A percentile compares a stretch with the other conserved stretches of the same genome.
Conservation (phyloP, 2,888 invertebrate species). For the Timandra comae region DNA sequence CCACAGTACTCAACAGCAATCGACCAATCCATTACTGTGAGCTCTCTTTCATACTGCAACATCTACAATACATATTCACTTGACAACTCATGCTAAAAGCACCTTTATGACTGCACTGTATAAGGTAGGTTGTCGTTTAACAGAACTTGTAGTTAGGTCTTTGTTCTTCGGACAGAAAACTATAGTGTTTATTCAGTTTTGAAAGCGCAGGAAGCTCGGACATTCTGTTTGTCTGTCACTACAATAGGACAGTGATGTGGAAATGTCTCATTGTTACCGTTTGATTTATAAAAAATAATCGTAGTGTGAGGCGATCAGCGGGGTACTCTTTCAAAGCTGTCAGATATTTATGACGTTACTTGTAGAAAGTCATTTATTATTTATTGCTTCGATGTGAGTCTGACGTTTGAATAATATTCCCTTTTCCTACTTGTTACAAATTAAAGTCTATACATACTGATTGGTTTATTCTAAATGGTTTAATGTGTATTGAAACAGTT, state of each 20-base stretch:
- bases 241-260: slow-evolving; percentile 43
- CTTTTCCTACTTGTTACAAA: no score
- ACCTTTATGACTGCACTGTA: no score
- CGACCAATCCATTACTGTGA: slow-evolving; percentile 56
- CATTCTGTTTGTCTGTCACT: slow-evolving; percentile 53
- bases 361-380: no score
- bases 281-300: slow-evolving; percentile 21
- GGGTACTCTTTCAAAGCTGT: slow-evolving; percentile 27
- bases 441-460: no score
- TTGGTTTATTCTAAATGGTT: no score
- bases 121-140: slow-evolving; percentile 8
- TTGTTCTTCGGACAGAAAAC: slow-evolving; percentile 3
- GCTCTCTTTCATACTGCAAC: slow-evolving; percentile 29
- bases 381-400: no score
- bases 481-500: no score
- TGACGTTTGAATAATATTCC: not conserved
- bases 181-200: slow-evolving; percentile 44
- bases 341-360: slow-evolving; percentile 29
- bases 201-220: slow-evolving; percentile 61
- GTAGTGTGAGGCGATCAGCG: slow-evolving; percentile 34
- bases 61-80: slow-evolving; percentile 20
- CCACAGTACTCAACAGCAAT: slow-evolving; percentile 53
- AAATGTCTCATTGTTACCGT: slow-evolving; percentile 33
- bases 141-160: slow-evolving; percentile 7
- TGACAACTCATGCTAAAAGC: no score